A percentile compares a stretch with the other conserved stretches of the same genome.
Conservation (phyloP, 2,113 vertebrate species). For the Gasterosteus nipponicus region DNA sequence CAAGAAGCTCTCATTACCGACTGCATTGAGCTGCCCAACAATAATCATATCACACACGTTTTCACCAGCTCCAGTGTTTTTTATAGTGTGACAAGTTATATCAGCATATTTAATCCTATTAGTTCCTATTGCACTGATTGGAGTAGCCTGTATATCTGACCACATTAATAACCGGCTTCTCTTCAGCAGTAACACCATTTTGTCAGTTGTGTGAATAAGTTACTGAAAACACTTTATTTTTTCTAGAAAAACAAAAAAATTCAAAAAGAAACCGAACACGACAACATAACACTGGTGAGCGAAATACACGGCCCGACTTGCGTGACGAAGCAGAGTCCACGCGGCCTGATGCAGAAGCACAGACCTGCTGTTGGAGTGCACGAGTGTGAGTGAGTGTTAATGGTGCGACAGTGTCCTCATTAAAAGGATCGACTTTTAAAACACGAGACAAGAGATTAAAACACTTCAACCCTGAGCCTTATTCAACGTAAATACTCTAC, state of each 20-base stretch:
- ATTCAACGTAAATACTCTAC: constrained; percentile 70
- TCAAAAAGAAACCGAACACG: constrained; percentile 48
- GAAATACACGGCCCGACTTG: constrained; percentile 34
- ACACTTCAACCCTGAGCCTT: constrained; percentile 81
- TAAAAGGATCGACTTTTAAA: constrained; percentile 51
- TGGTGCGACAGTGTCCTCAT: constrained; percentile 52
- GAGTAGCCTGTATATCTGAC: not conserved
- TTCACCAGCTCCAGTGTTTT: too few species aligned
- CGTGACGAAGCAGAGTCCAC: constrained; percentile 41
- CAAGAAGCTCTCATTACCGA: not conserved
- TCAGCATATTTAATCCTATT: not conserved
- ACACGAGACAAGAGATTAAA: constrained; percentile 62
- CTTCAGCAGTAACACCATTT: not conserved
- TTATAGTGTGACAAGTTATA: too few species aligned
- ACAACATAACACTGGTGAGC: constrained; percentile 58
- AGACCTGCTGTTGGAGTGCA: constrained; percentile 36
- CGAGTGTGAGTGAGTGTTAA: constrained; percentile 26
- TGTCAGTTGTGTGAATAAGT: constrained; percentile 14
- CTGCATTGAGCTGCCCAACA: not conserved
- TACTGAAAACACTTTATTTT: constrained; percentile 66
- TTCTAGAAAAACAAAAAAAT: constrained; percentile 61
- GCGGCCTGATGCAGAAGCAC: constrained; percentile 28
- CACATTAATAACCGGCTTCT: not conserved
- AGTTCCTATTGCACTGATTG: not conserved
- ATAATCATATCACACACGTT: not conserved